phyloP scores from a whole-genome alignment of 2,113 vertebrate species.

The Siniperca knerii region DNA sequence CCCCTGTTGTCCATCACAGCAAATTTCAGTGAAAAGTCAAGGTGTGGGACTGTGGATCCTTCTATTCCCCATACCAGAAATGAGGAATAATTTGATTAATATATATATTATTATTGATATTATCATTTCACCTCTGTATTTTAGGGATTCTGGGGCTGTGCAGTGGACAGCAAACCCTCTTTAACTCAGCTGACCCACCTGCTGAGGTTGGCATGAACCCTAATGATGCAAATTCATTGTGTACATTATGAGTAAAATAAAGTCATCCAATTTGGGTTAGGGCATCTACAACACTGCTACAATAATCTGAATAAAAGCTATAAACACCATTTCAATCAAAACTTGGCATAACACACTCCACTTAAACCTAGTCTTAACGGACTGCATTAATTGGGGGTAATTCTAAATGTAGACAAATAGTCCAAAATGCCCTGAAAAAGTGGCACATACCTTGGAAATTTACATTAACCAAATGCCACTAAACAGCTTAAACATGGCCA shows the following conservation, averaged over 20 bases:
- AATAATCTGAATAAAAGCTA: background rate
- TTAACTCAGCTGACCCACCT: background rate
- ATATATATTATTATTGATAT: too few relatives aligned
- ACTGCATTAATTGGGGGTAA: background rate
- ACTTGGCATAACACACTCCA: background rate
- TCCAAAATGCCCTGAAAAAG: background rate
- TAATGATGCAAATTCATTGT: background rate
- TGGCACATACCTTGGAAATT: too few relatives aligned
- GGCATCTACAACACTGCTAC: background rate
- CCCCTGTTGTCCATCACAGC: background rate
- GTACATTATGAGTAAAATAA: background rate
- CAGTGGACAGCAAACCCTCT: background rate
- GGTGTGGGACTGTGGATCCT: background rate
- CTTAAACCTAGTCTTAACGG: background rate
- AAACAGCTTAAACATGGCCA: background rate
- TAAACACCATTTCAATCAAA: background rate
- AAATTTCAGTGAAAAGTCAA: background rate
- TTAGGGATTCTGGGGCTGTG: background rate
- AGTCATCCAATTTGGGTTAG: background rate
- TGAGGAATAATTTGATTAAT: background rate
- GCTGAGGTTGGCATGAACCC: background rate
- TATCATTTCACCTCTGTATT: background rate
- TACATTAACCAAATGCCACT: background rate
- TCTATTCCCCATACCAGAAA: background rate
- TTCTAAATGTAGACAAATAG: background rate